Evolutionary conservation across 1,140 invertebrate genomes (phyloP).

Genomic region (Cydia pomonella): DNA sequence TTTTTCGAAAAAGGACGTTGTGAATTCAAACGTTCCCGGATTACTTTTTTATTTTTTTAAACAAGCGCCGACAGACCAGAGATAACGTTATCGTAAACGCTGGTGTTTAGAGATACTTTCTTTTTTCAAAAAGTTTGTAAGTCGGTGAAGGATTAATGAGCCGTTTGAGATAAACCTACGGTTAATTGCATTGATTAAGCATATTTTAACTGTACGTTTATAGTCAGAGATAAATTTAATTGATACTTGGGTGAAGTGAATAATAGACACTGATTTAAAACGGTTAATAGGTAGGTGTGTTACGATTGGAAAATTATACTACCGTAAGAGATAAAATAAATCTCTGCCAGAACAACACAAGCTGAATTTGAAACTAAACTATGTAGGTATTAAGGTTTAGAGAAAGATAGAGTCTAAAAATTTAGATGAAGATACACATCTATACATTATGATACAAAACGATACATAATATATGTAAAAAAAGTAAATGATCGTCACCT

Average conservation of each 20-base stretch:
- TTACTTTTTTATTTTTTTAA: slow-evolving; percentile 31
- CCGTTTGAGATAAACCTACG: slow-evolving; percentile 8
- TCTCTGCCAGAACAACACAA: too few relatives aligned
- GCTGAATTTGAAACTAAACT: too few relatives aligned
- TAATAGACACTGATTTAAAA: not conserved
- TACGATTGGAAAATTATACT: not conserved
- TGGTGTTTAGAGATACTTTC: slow-evolving; percentile 28
- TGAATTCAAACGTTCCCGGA: slow-evolving; percentile 30
- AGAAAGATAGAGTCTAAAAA: too few relatives aligned
- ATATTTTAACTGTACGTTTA: slow-evolving; percentile 10
- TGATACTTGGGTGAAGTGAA: not conserved
- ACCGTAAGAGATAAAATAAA: not conserved
- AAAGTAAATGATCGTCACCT: not conserved
- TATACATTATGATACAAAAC: not conserved
- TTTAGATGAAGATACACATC: too few relatives aligned
- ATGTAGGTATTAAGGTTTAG: too few relatives aligned
- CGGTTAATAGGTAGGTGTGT: not conserved
- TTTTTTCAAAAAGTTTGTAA: slow-evolving; percentile 29
- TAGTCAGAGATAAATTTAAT: not conserved
- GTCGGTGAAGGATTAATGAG: slow-evolving; percentile 29
- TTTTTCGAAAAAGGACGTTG: slow-evolving; percentile 27
- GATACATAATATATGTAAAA: not conserved
- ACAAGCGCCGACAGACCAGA: slow-evolving; percentile 18
- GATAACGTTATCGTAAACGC: slow-evolving; percentile 30
- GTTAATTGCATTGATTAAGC: slow-evolving; percentile 26